A percentile compares a stretch with the other conserved stretches of the same genome.
Evolutionary conservation across 2,113 vertebrate genomes (phyloP).

Genomic region (Xenopus tropicalis): UCB_Xtro_10.0 CM004447.2:58486501-58487000

Average conservation of each 20-base stretch:
- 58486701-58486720: too few species aligned
- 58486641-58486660: too few species aligned
- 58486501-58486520: too few species aligned
- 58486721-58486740: slow-evolving; percentile 28
- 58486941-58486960: slow-evolving; percentile 26
- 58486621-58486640: too few species aligned
- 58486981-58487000: slow-evolving; percentile 5
- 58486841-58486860: slow-evolving; percentile 10
- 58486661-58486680: too few species aligned
- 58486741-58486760: slow-evolving; percentile 43
- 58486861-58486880: slow-evolving; percentile 18
- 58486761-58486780: slow-evolving; percentile 35
- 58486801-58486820: slow-evolving; percentile 36
- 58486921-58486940: slow-evolving; percentile 38
- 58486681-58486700: too few species aligned
- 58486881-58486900: slow-evolving; percentile 28
- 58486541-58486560: too few species aligned
- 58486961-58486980: slow-evolving; percentile 27
- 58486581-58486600: too few species aligned
- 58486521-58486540: too few species aligned
- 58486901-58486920: slow-evolving; percentile 8
- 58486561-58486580: too few species aligned
- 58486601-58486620: too few species aligned
- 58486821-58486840: slow-evolving; percentile 46
- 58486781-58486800: slow-evolving; percentile 49